Base-by-base conservation (phyloP, 2,797 vertebrate genomes). In the Enteromius radiatus region DNA sequence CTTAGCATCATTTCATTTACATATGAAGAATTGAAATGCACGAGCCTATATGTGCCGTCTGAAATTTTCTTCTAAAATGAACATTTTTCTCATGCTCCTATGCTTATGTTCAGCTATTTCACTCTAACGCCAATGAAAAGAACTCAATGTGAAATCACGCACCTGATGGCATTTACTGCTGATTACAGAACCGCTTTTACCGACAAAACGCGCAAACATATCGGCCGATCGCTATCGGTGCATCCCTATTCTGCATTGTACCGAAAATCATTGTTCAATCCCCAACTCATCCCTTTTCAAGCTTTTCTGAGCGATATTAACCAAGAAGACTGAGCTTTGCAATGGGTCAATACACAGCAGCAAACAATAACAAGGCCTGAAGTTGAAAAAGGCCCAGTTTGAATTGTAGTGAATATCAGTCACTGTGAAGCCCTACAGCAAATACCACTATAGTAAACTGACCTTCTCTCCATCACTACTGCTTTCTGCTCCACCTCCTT, bases 401-500 rank as follows among this genome's bases (percentile, higher is more conserved):
- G 43, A 31, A 23, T 52, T 36, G 43, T 54, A n/a, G 61, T 4
- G 36, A 28, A 63, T 76, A 36, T 56, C 14, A 75, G 31, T 3
- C n/a, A 4, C 61, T 38, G 12, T 38, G n/a, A 71, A 26, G 2
- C 70, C 56, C 59, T 0, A 38, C 61, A 67, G 80, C 70, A 76
- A 31, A 64, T 63, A 74, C n/a, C 21, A 65, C 9, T 36, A 64
- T 52, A 52, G 61, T 64, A 81, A 33, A 69, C 90, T 90, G 71
- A 93, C 95, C 90, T 93, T 83, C 84, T 92, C 85, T 95, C 94
- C 88, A 92, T 89, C 31, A 88, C 86, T 80, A 56, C 83, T 2
- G n/a, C 91, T 88, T 90, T 93, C 86, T 92, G 89, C 78, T 93
- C 92, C 26, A 84, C 84, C 26, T 89, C 91, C 78, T 94, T 94